phyloP scores from a whole-genome alignment of 2,797 vertebrate species.

The Pempheris klunzingeri region DNA sequence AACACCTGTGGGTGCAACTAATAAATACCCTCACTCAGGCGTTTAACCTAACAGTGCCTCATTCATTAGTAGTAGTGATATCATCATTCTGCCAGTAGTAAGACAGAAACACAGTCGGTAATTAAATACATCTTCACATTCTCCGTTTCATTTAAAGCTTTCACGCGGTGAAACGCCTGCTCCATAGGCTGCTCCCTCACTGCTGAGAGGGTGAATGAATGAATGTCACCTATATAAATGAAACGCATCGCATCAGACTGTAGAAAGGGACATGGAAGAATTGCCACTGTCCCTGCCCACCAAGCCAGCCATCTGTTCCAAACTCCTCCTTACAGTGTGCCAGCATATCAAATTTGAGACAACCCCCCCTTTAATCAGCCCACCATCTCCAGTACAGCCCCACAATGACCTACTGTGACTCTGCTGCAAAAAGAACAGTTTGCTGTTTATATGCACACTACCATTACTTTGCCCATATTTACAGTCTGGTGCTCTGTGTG shows the following conservation, averaged over 20 bases:
- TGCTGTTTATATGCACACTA: slow-evolving; percentile 1
- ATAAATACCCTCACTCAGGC: slow-evolving; percentile 1
- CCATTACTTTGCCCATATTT: not conserved
- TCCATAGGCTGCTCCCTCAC: slow-evolving; percentile 12
- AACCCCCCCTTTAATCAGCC: slow-evolving; percentile 41
- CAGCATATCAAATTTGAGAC: slow-evolving; percentile 40
- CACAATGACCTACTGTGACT: not conserved
- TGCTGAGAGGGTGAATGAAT: slow-evolving; percentile 30
- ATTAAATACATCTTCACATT: slow-evolving; percentile 22
- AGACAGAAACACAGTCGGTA: not conserved
- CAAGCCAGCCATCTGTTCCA: slow-evolving; percentile 63
- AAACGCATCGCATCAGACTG: slow-evolving; percentile 49
- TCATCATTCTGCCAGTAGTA: not conserved
- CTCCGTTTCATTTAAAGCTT: slow-evolving; percentile 19
- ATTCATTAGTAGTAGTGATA: not conserved
- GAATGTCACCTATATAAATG: slow-evolving; percentile 49
- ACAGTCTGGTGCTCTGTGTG: not conserved
- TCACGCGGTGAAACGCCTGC: slow-evolving; percentile 16
- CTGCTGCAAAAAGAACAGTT: not conserved
- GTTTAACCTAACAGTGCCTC: not conserved
- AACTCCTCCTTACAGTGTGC: slow-evolving; percentile 29
- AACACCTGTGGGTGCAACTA: not conserved
- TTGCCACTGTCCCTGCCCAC: slow-evolving; percentile 36
- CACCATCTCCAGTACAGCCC: slow-evolving; percentile 12
- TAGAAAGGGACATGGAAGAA: slow-evolving; percentile 40